Conservation (phyloP, 2,888 invertebrate species). For the Invenusta paracnida region DNA sequence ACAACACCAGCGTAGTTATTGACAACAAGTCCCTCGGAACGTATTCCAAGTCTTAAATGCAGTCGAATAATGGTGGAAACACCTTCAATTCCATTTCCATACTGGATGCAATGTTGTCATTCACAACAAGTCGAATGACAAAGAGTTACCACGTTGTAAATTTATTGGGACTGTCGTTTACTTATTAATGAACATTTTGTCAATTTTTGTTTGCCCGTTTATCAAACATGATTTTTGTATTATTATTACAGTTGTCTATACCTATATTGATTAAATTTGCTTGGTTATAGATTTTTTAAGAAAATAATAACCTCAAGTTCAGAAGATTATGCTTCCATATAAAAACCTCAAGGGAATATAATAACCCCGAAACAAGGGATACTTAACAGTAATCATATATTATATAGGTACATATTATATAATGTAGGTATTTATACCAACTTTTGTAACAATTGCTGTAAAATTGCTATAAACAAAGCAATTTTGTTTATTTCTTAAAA, state of each 20-base stretch:
- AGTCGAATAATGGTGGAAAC: neutral
- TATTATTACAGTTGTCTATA: neutral
- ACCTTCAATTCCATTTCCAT: slow-evolving; percentile 12
- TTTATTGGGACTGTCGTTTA: neutral
- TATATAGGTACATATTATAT: neutral
- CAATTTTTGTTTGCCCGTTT: neutral
- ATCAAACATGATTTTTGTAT: neutral
- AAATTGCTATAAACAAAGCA: no score
- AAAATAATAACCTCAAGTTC: neutral
- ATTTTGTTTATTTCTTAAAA: no score
- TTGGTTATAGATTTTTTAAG: slow-evolving; percentile 3
- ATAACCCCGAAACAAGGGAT: slow-evolving; percentile 17
- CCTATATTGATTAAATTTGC: slow-evolving; percentile 18
- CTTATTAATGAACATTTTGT: neutral
- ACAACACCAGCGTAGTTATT: slow-evolving; percentile 16
- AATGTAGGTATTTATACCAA: no score
- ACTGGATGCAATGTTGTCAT: neutral
- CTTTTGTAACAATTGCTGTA: no score
- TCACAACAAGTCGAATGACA: slow-evolving; percentile 12
- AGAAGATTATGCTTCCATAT: neutral
- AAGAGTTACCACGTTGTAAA: neutral
- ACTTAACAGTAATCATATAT: neutral
- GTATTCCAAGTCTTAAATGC: neutral
- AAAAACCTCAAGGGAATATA: slow-evolving; percentile 20
- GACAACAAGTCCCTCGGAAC: neutral